Base-by-base conservation (phyloP, 92 coral and sea anemone species). In the Paragorgia papillata region DNA sequence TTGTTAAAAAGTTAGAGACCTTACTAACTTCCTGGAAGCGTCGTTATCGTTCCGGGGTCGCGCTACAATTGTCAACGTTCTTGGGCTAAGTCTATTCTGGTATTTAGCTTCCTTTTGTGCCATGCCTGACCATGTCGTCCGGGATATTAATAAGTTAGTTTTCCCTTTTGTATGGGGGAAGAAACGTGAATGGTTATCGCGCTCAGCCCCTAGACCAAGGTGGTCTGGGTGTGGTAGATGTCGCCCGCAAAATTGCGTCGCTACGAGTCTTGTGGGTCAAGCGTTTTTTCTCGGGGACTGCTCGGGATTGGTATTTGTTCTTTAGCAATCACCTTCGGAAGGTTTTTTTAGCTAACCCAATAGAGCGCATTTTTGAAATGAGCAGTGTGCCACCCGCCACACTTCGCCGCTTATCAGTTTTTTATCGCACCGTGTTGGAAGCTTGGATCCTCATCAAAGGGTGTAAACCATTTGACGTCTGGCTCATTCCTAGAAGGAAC, bases 121-220 rank as follows among this genome's bases (percentile, higher is more conserved):
- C 51, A 74, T 85, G 64, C 89, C 89, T 0, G 3, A n/a, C 0
- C 50, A 66, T 49, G 64, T 40, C 0, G 7, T 33, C 0, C 0
- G 20, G 0, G 19, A n/a, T 2, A 27, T 81, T 15, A 62, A 32
- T 0, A 1, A 62, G 0, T 6, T 65, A 7, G 40, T 75, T 0
- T 85, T 57, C 22, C 2, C 41, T 0, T 81, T 81, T 27, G 76
- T 80, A 2, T 80, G 82, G 88, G 22, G 41, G 10, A 75, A 74
- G 12, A 79, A 78, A 15, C 49, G 1, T 0, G 79, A 84, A 0
- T 32, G 58, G 0, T 71, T 83, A 0, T 32, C 78, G 0, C 74
- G 56, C 25, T 2, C 82, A 60, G 14, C 13, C 66, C 0, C 0
- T 17, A 0, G 1, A 9, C 0, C 18, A 18, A 0, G 85, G 81